Evolutionary conservation across 2,888 invertebrate species (phyloP).

Genomic region (Eilema caniola): DNA sequence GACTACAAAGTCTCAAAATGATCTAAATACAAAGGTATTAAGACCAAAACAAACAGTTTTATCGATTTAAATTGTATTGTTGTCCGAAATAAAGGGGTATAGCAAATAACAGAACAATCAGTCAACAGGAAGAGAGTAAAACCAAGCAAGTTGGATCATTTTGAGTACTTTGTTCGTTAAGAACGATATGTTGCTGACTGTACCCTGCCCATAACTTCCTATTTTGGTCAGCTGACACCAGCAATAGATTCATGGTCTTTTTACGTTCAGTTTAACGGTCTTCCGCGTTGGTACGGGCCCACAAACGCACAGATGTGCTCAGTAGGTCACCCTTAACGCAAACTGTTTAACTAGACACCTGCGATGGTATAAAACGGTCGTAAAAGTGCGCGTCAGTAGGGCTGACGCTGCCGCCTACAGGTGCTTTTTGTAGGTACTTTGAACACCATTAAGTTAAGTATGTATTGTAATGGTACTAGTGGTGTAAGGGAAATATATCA

Average conservation of each 20-base stretch:
- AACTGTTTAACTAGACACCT: constrained; percentile 60
- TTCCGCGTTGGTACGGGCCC: constrained; percentile 34
- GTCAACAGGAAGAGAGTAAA: no score
- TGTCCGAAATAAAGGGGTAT: no score
- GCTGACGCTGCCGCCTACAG: constrained; percentile 46
- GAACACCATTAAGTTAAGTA: no score
- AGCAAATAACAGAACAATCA: no score
- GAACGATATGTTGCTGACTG: no score
- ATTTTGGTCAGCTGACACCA: constrained; percentile 27
- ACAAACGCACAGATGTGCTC: constrained; percentile 57
- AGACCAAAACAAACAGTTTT: no score
- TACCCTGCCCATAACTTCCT: constrained; percentile 12
- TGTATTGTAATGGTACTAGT: not conserved
- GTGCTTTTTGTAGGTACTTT: not conserved
- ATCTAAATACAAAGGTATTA: no score
- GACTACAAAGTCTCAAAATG: no score
- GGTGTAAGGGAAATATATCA: no score
- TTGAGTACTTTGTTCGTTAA: no score
- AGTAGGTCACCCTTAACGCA: constrained; percentile 63
- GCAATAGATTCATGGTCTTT: constrained; percentile 23
- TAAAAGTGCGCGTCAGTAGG: constrained; percentile 44
- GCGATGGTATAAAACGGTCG: constrained; percentile 60
- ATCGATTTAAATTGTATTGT: no score
- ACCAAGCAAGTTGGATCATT: no score
- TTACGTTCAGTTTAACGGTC: constrained; percentile 35